These are phyloP conservation scores for Tachina lurida DNA, from an alignment of 2,888 invertebrate species.

Conservation along the genomic window DNA sequence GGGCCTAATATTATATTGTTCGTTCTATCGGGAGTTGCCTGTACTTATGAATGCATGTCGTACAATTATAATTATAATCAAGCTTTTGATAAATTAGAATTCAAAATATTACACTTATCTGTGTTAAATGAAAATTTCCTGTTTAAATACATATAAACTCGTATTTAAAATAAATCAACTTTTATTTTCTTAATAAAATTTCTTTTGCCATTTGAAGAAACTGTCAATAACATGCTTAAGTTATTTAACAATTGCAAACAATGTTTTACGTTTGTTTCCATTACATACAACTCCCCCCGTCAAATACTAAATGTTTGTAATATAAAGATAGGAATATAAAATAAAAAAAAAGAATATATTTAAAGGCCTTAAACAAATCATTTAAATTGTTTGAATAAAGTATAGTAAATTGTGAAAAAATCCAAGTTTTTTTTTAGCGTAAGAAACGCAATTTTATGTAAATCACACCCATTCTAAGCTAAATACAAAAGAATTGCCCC, in stretches of 20 bases:
- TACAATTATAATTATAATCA: too few species aligned
- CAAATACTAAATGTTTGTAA: background rate
- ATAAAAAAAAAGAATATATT: slow-evolving; percentile 43
- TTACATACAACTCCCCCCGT: slow-evolving; percentile 3
- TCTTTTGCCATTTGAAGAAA: slow-evolving; percentile 58
- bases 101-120: too few species aligned
- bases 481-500: background rate
- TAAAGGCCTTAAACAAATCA: slow-evolving; percentile 64
- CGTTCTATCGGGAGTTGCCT: too few species aligned
- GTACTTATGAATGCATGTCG: too few species aligned
- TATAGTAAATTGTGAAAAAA: slow-evolving; percentile 14
- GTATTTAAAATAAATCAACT: slow-evolving; percentile 2
- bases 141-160: too few species aligned
- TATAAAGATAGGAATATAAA: slow-evolving; percentile 15
- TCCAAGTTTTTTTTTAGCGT: background rate
- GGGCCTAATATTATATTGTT: too few species aligned
- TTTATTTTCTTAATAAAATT: slow-evolving; percentile 17
- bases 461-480: slow-evolving; percentile 63
- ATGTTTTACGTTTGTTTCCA: slow-evolving; percentile 12
- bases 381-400: slow-evolving; percentile 65
- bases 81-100: too few species aligned
- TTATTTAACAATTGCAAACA: slow-evolving; percentile 3
- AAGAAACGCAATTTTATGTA: slow-evolving; percentile 58
- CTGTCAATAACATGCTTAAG: slow-evolving; percentile 65
- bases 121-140: background rate